A percentile compares a stretch with the other conserved stretches of the same genome.
These are phyloP conservation scores for Ecliptopera silaceata DNA, from an alignment of 2,888 invertebrate genomes.

Conservation along the genomic window DNA sequence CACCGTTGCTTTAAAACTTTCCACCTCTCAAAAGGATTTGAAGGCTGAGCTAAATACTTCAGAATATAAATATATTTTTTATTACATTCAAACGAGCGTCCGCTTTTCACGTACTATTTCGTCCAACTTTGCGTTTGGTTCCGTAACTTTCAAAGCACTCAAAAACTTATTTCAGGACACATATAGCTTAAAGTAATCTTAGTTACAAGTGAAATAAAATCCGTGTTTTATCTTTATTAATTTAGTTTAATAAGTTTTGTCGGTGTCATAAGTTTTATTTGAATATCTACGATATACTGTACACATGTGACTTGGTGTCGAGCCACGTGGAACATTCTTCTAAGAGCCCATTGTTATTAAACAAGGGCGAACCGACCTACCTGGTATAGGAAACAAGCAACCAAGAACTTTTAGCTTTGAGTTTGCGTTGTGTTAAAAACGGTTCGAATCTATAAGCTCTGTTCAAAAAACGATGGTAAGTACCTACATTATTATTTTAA, in stretches of 20 bases:
- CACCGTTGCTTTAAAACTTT: constrained; percentile 47
- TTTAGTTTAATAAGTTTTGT: too few relatives aligned
- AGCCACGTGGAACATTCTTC: constrained; percentile 46
- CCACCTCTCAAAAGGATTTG: constrained; percentile 43
- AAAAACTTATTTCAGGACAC: too few relatives aligned
- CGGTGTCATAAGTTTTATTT: too few relatives aligned
- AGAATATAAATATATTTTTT: not conserved
- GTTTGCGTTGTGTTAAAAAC: constrained; percentile 2
- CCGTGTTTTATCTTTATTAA: too few relatives aligned
- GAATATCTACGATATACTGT: constrained; percentile 36
- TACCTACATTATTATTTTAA: too few relatives aligned
- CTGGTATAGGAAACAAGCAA: constrained; percentile 25
- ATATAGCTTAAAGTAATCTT: too few relatives aligned
- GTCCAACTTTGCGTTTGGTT: too few relatives aligned
- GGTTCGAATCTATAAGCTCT: not conserved
- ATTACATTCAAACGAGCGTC: too few relatives aligned
- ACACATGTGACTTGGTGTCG: constrained; percentile 42
- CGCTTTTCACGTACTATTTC: too few relatives aligned
- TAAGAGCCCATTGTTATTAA: constrained; percentile 32
- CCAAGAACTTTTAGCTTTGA: constrained; percentile 3
- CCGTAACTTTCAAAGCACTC: too few relatives aligned
- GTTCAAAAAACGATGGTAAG: not conserved
- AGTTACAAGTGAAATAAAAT: too few relatives aligned
- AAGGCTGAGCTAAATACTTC: constrained; percentile 41
- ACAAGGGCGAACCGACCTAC: constrained; percentile 24